These are phyloP conservation scores for Melopsittacus undulatus DNA, from an alignment of 2,797 vertebrate genomes.

Conservation along the genomic window DNA sequence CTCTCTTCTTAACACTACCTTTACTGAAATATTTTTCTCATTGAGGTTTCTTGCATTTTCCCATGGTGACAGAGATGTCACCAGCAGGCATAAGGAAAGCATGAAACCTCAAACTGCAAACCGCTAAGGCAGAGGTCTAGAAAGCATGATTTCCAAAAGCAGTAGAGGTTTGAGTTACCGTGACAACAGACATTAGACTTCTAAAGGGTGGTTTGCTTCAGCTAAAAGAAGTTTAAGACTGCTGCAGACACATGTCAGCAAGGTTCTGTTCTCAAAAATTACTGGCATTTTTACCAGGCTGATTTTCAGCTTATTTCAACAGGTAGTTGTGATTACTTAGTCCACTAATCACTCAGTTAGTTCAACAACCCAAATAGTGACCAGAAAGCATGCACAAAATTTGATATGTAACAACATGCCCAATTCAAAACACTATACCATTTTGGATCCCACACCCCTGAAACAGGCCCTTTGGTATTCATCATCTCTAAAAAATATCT, in stretches of 20 bases:
- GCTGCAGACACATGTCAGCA: rapidly evolving
- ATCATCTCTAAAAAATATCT: neutral
- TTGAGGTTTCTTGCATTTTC: neutral
- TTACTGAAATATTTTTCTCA: neutral
- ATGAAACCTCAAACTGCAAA: neutral
- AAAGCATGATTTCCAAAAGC: neutral
- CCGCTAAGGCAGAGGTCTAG: neutral
- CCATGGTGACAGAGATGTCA: neutral
- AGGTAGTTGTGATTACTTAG: neutral
- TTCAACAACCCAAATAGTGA: neutral
- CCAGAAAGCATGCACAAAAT: neutral
- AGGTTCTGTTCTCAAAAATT: neutral
- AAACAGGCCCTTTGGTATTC: neutral
- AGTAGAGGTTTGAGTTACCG: neutral
- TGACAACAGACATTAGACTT: neutral
- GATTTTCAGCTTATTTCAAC: neutral
- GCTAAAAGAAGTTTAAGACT: neutral
- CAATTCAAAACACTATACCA: neutral
- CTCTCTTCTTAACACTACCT: neutral
- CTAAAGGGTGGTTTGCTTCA: neutral
- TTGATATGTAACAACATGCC: rapidly evolving
- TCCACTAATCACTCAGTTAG: neutral
- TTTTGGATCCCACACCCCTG: neutral
- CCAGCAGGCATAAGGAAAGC: neutral
- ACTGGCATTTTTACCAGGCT: neutral